Percentiles rank a stretch among this genome's conserved stretches.
phyloP scores from a whole-genome alignment of 2,113 vertebrate species.

The Lycaon pictus region DNA sequence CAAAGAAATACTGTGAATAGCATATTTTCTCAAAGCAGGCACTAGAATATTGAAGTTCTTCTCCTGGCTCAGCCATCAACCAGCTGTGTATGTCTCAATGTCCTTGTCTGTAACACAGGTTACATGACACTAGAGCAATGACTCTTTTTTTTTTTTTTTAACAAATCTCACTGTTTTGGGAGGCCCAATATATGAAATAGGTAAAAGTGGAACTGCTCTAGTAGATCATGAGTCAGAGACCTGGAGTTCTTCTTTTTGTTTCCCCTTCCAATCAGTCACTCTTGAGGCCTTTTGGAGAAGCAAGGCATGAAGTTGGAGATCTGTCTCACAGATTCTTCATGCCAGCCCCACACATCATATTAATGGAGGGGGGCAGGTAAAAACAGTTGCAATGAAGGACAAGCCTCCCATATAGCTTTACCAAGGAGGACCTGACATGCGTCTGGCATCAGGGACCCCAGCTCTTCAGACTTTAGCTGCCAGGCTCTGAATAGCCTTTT shows the following conservation, averaged over 20 bases:
- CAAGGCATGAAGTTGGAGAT: not conserved
- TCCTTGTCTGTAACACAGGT: not conserved
- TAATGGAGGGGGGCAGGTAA: too few relatives aligned
- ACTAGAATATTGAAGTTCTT: not conserved
- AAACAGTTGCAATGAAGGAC: too few relatives aligned
- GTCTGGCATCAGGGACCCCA: not conserved
- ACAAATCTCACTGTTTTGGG: not conserved
- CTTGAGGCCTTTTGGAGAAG: not conserved
- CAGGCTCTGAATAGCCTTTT: not conserved
- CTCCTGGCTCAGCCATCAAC: not conserved
- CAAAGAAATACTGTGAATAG: not conserved
- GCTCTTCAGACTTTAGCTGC: not conserved
- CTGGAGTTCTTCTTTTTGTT: not conserved
- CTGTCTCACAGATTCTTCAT: not conserved
- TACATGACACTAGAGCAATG: not conserved
- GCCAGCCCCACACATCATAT: fast-evolving
- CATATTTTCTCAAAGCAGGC: not conserved
- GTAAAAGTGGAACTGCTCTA: not conserved
- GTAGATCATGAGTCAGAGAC: not conserved
- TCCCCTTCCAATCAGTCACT: not conserved
- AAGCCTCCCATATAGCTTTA: fast-evolving
- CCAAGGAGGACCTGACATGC: not conserved
- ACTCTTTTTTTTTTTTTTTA: not conserved
- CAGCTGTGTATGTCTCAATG: not conserved
- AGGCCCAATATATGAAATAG: fast-evolving